A percentile compares a stretch with the other conserved stretches of the same genome.
Conservation (phyloP, 1,140 invertebrate genomes). For the Contarinia nasturtii region DNA sequence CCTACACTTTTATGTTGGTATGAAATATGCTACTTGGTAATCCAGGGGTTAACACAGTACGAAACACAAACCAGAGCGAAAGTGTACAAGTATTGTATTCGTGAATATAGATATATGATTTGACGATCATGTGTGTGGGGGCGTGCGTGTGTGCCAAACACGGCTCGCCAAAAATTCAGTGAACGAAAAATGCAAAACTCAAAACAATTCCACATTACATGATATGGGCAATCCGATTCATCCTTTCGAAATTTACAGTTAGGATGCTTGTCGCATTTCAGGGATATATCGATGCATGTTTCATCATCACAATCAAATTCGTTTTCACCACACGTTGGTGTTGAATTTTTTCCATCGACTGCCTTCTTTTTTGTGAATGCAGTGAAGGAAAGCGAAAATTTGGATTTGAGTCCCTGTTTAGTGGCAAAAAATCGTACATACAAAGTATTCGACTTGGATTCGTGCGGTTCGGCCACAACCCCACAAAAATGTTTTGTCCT, state of each 20-base stretch:
- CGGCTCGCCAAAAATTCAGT: no score
- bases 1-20: no score
- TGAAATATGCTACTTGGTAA: no score
- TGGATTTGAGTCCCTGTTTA: conserved; percentile 38
- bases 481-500: conserved; percentile 54
- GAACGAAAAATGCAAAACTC: no score
- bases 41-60: no score
- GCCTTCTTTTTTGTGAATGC: conserved; percentile 42
- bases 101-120: no score
- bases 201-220: no score
- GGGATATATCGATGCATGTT: conserved; percentile 48
- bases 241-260: conserved; percentile 75
- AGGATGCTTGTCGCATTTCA: conserved; percentile 51
- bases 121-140: no score
- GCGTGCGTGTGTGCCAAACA: no score
- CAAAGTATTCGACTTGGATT: conserved; percentile 36
- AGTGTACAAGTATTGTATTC: no score
- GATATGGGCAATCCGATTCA: no score
- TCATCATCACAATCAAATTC: conserved; percentile 73
- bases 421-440: conserved; percentile 51
- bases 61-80: no score
- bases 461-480: conserved; percentile 51
- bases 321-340: conserved; percentile 27
- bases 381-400: conserved; percentile 51
- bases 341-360: conserved; percentile 12